Conservation (phyloP, 2,113 vertebrate genomes). For the Zootoca vivipara region DNA sequence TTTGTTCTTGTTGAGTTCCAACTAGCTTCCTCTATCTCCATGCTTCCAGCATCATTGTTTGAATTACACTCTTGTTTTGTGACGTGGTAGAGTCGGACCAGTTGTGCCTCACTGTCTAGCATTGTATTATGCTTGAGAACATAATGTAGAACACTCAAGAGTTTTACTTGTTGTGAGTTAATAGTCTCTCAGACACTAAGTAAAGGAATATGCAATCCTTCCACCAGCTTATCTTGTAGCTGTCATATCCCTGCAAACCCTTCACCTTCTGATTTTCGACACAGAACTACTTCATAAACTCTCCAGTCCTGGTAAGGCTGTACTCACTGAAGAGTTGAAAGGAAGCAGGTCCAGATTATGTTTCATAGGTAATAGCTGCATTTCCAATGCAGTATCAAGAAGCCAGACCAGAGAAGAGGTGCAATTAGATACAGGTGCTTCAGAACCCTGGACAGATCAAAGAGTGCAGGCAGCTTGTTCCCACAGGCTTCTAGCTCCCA, state of each 20-base stretch:
- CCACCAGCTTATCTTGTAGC: not conserved
- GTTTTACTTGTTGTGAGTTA: not conserved
- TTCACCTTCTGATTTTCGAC: not conserved
- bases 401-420: not conserved
- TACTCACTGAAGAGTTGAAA: not conserved
- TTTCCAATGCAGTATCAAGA: not conserved
- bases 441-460: not conserved
- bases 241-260: not conserved
- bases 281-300: not conserved
- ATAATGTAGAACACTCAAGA: not conserved
- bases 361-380: not conserved
- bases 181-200: not conserved
- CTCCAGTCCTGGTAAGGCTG: not conserved
- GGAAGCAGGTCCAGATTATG: not conserved
- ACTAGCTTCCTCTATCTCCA: constrained; percentile 23
- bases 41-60: not conserved
- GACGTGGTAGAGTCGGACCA: not conserved
- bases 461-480: not conserved
- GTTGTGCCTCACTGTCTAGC: not conserved
- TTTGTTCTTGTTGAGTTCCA: constrained; percentile 54
- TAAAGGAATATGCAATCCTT: not conserved
- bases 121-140: not conserved
- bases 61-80: too few species aligned
- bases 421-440: not conserved
- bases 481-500: not conserved